phyloP scores from a whole-genome alignment of 2,113 vertebrate genomes.

The Acrocephalus kingi region DNA sequence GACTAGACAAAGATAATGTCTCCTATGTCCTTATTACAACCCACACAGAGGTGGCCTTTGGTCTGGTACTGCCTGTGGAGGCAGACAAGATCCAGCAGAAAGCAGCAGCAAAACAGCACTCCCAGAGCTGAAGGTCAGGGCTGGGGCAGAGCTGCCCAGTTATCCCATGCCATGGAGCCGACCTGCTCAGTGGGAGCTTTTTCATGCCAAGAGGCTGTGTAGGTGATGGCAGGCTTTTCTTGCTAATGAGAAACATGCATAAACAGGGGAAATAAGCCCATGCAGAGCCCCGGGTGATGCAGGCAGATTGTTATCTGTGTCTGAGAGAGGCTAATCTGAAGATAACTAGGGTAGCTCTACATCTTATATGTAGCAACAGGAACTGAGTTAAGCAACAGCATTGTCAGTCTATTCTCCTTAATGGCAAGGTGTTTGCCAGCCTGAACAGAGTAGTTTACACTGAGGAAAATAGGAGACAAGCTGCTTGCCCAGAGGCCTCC shows the following conservation, averaged over 20 bases:
- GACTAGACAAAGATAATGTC: neutral
- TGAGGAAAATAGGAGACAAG: neutral
- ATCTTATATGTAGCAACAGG: neutral
- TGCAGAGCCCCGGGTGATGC: neutral
- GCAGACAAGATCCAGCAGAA: neutral
- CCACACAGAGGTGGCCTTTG: neutral
- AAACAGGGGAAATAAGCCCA: neutral
- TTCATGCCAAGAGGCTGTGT: neutral
- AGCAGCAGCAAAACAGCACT: neutral
- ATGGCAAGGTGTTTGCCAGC: neutral
- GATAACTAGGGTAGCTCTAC: neutral
- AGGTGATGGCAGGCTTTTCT: neutral
- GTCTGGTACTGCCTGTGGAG: neutral
- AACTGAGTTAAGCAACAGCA: neutral
- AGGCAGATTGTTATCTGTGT: slow-evolving; percentile 1
- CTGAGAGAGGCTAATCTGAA: neutral
- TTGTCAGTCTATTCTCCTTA: neutral
- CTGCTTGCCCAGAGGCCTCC: neutral
- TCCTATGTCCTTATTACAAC: neutral
- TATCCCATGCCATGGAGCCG: accelerated
- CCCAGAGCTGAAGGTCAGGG: neutral
- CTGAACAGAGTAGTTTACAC: neutral
- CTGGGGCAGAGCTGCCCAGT: neutral
- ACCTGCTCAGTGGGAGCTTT: neutral
- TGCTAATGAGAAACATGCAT: neutral